Percentiles rank a stretch among this genome's conserved stretches.
These are phyloP conservation scores for Lophotis ruficrista DNA, from an alignment of 2,113 vertebrate genomes.

Conservation along the genomic window DNA sequence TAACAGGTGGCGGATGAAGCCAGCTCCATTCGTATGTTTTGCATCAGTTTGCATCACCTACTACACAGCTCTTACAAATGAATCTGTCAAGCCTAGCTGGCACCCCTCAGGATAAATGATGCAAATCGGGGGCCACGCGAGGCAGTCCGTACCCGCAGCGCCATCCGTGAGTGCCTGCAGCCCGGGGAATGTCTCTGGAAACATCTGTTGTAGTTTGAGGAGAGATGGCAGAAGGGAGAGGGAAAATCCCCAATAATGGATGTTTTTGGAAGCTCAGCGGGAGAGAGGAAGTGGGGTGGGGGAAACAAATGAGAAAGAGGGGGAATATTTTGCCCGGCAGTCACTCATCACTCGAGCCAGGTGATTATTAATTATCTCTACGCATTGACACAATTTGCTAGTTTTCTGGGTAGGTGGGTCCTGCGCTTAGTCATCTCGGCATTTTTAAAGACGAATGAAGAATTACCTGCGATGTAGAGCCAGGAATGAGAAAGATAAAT, in stretches of 20 bases:
- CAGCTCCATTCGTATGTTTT: constrained; percentile 20
- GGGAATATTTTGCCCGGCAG: constrained; percentile 58
- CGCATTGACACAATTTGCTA: constrained; percentile 82
- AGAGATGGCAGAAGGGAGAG: constrained; percentile 14
- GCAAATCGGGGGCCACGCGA: background rate
- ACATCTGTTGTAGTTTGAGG: constrained; percentile 52
- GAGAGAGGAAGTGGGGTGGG: background rate
- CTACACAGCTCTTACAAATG: constrained; percentile 46
- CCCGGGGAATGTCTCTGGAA: constrained; percentile 21
- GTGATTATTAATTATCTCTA: constrained; percentile 84
- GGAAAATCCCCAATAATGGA: constrained; percentile 6
- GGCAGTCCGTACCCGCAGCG: background rate
- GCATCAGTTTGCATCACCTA: constrained; percentile 53
- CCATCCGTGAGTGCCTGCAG: background rate
- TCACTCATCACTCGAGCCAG: constrained; percentile 73
- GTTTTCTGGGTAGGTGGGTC: constrained; percentile 78
- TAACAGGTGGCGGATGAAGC: constrained; percentile 21
- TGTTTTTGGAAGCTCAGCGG: constrained; percentile 4
- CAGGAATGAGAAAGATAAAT: constrained; percentile 75
- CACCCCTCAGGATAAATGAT: constrained; percentile 47
- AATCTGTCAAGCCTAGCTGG: constrained; percentile 36
- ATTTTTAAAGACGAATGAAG: constrained; percentile 77
- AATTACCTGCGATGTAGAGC: constrained; percentile 56
- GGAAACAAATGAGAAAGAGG: background rate
- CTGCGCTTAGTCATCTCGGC: constrained; percentile 83